These are phyloP conservation scores for Drosophila repleta DNA, from an alignment of 1,140 invertebrate genomes.

Conservation along the genomic window DNA sequence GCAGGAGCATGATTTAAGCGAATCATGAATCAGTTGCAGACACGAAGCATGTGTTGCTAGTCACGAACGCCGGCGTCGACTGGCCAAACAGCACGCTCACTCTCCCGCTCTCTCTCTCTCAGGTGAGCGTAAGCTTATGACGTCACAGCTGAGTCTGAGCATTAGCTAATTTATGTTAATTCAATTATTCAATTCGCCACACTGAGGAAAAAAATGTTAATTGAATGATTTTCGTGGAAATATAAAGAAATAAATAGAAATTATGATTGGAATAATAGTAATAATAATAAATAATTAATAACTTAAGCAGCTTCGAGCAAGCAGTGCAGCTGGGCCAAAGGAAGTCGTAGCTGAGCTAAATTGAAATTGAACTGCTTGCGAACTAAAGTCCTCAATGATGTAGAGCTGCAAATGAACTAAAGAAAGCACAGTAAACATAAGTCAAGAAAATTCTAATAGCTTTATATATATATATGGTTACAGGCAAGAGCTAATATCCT, in stretches of 20 bases:
- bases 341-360: too few relatives aligned
- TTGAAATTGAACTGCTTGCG: too few relatives aligned
- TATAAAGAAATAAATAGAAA: not conserved
- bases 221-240: not conserved
- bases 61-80: constrained; percentile 59
- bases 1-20: not conserved
- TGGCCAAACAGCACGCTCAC: constrained; percentile 18
- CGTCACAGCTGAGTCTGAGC: constrained; percentile 15
- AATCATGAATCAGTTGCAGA: constrained; percentile 51
- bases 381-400: too few relatives aligned
- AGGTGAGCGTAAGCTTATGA: constrained; percentile 5
- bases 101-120: not conserved
- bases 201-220: constrained; percentile 1
- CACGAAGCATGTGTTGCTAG: constrained; percentile 45
- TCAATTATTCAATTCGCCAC: constrained; percentile 14
- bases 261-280: not conserved
- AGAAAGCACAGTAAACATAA: too few relatives aligned
- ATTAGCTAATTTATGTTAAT: constrained; percentile 30
- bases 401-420: too few relatives aligned
- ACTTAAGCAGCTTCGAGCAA: too few relatives aligned
- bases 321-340: too few relatives aligned
- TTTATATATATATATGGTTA: too few relatives aligned
- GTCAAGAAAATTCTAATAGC: too few relatives aligned
- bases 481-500: too few relatives aligned
- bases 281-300: not conserved